Base-by-base conservation (phyloP, 2,113 vertebrate genomes). In the Otis tarda region DNA sequence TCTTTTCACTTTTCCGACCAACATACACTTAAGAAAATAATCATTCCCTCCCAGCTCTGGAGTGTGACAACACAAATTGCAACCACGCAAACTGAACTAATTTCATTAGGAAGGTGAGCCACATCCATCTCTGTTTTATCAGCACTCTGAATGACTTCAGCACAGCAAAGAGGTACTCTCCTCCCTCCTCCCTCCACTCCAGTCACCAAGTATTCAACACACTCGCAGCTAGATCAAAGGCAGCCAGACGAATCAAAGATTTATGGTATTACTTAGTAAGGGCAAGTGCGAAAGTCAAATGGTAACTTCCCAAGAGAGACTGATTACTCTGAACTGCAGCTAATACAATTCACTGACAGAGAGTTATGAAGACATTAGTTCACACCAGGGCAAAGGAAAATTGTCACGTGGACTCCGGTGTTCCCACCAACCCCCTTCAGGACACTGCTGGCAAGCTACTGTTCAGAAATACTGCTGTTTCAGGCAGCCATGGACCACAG, bases 221-320 rank as follows among this genome's bases (percentile, higher is more conserved):
- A 64, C 73, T 86, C 94, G 39, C 88, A 90, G 86, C 81, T 63
- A 79, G 70, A 96, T 87, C 81, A 92, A 92, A 94, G 69, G 63
- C 89, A 92, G 83, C 52, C 59, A 87, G 79, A 94, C 16, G 11
- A 76, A 25, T 87, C 92, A 74, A 88, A 96, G 95, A 97, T 96
- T 96, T 93, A 95, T 94, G 47, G 80, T 57, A 65, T 88, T 95
- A 73, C 90, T 93, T 91, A 82, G 70, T 69, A 77, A 96, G 93
- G 87, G 83, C 90, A 96, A 96, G 83, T 41, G 89, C 14, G 9
- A 94, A 96, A 97, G 93, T 91, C 85, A 91, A 82, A 74, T 16
- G 49, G 61, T 74, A 83, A 83, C 90, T 85, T 95, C 87, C 83
- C 80, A 56, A 88, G 90, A 95, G 80, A 95, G 87, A 94, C 89